Evolutionary conservation across 2,888 invertebrate species (phyloP), one percentile per base, ranked within the genome.

Genomic region (Macrosiphum euphorbiae): DNA sequence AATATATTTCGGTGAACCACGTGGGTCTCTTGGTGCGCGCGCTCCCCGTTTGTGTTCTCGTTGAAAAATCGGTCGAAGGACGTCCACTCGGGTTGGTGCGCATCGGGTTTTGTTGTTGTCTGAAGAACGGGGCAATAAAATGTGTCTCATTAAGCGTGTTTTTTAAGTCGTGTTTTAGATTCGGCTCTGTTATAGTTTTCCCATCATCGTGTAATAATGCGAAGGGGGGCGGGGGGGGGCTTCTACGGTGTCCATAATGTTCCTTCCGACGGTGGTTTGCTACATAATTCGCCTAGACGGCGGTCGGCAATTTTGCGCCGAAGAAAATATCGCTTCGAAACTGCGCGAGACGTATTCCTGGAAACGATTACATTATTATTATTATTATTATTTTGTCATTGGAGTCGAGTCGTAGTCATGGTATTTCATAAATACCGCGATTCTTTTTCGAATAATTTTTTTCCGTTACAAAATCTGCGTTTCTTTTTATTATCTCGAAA

Each of bases 41-140:
- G 13, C 52, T 50, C 85, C 85, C 11, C 87, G 52, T 20, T n/a
- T 35, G 87, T n/a, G 52, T 87, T n/a, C n/a, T 50, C n/a, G 87
- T 88, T 35, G 67, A 67, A n/a, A 78, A 90, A 67, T 67, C 47
- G 10, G 90, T 67, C 90, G 78, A 78, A 78, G 84, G 84, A 84
- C 91, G 41, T 91, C 16, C 26, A 55, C 41, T 47, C 24, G 24
- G n/a, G n/a, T 67, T n/a, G 78, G 35, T 78, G 78, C 35, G 0
- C 58, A 16, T 41, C 44, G 44, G 16, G 16, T 78, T 88, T 55
- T 88, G 28, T 89, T 89, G 58, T 89, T 44, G 58, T 58, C 26
- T 89, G 44, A 4, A 11, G 28, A 58, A 58, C 58, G 58, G 58
- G 58, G 16, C 16, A 26, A 44, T 58, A 44, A 89, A 89, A 61